Percentiles rank a stretch among this genome's conserved stretches.
phyloP scores from a whole-genome alignment of 2,888 invertebrate species.

The Lasioglossum marginatum region DNA sequence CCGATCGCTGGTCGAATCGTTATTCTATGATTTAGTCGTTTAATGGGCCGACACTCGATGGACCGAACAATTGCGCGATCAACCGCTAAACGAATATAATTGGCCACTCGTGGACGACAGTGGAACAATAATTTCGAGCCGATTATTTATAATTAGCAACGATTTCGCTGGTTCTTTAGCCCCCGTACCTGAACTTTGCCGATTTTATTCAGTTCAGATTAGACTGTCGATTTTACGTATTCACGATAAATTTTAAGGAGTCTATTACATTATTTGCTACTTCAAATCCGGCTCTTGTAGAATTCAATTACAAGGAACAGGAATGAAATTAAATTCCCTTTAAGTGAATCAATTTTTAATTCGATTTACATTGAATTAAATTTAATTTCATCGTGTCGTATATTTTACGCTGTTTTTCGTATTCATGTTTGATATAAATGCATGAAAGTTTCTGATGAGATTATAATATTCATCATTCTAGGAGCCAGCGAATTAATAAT shows the following conservation, averaged over 20 bases:
- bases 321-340: not conserved
- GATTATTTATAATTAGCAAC: not conserved
- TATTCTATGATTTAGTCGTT: constrained; percentile 29
- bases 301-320: not conserved
- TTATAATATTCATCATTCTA: not conserved
- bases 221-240: too few relatives aligned
- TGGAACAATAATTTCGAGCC: constrained; percentile 6
- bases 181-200: not conserved
- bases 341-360: not conserved
- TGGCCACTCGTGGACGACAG: constrained; percentile 2
- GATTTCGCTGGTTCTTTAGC: not conserved
- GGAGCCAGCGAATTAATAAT: not conserved
- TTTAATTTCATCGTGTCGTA: not conserved
- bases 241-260: too few relatives aligned
- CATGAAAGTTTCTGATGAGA: not conserved
- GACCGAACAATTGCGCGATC: constrained; percentile 31
- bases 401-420: not conserved
- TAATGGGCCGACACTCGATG: constrained; percentile 8
- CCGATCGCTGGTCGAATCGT: constrained; percentile 17
- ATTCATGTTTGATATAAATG: not conserved
- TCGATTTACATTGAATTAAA: not conserved
- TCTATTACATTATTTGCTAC: too few relatives aligned
- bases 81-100: constrained; percentile 21
- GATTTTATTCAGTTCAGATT: not conserved
- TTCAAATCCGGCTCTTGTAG: not conserved